Base-by-base conservation (phyloP, 2,888 invertebrate species). In the Omphaloscelis lunosa region DNA sequence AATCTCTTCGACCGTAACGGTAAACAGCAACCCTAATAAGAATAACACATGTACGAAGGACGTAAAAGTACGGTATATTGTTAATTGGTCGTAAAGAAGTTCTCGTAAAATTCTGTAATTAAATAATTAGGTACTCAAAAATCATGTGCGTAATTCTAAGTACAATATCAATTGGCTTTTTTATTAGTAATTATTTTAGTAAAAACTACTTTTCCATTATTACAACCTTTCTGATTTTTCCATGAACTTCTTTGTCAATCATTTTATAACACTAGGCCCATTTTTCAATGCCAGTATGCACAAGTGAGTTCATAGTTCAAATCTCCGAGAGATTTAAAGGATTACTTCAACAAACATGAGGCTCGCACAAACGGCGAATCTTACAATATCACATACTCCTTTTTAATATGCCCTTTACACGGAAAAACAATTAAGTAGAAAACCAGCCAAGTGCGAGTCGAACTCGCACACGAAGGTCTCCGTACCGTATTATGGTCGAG, bases 1-100 rank as follows among this genome's bases (percentile, higher is more conserved):
- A 89, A 85, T 76, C 58, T 89, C 88, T 88, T 78, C 81, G 75
- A 86, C 77, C 83, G 88, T 89, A 89, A 88, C 88, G 88, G 92
- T 92, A 90, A 73, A 81, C 80, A 79, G 65, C 80, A 83, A 87
- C 89, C 90, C 91, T 84, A 79, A 83, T 89, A 87, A 90, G 45
- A 15, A 45, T 88, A 82, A 82, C 84, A 76, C 39, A 79, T 72
- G 51, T 56, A 79, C 68, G 41, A 87, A 86, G 85, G 89, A 90
- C 87, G 70, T 45, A 58, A 27, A 7, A 58, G 12, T 6, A 6
- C 15, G 27, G 15, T 6, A 27, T 61, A 17, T 53, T 70, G 62
- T 74, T 62, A 77, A 83, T 68, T 66, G n/a, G 9, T 58, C 48
- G 59, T 78, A 66, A 78, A 71, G 23, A 45, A 59, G 34, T 3